Conservation (phyloP, 2,888 invertebrate species). For the Neoascia interrupta region DNA sequence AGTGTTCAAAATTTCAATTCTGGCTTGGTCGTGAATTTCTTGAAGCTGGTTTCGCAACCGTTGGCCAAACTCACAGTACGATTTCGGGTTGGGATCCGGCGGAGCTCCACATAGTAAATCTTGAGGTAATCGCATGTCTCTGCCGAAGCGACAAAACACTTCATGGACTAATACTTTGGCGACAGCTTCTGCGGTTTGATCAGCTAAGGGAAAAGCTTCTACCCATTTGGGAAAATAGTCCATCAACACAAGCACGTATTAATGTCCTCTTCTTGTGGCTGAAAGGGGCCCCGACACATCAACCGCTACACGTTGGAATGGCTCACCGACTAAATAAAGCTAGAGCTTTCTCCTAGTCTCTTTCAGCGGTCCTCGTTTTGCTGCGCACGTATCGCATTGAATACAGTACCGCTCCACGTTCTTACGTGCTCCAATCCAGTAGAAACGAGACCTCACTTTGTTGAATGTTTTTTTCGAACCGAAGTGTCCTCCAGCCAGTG, state of each 20-base stretch:
- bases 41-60: neutral
- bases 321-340: neutral
- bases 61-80: neutral
- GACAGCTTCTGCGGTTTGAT: neutral
- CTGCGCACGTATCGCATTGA: neutral
- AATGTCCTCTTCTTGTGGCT: neutral
- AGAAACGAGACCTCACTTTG: constrained; percentile 7
- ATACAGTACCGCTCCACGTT: neutral
- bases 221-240: constrained; percentile 60
- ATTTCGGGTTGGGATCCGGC: neutral
- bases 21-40: neutral
- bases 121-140: neutral
- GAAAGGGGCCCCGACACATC: neutral
- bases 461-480: constrained; percentile 2
- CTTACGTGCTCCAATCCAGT: constrained; percentile 6
- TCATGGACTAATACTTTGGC: constrained; percentile 26
- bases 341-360: neutral
- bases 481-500: neutral
- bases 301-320: constrained; percentile 9
- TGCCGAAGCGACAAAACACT: constrained; percentile 47
- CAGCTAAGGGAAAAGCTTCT: neutral
- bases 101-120: neutral
- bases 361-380: neutral
- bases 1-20: no score
- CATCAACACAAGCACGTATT: constrained; percentile 30